Conservation (phyloP, 2,888 invertebrate genomes). For the Empis stercorea region DNA sequence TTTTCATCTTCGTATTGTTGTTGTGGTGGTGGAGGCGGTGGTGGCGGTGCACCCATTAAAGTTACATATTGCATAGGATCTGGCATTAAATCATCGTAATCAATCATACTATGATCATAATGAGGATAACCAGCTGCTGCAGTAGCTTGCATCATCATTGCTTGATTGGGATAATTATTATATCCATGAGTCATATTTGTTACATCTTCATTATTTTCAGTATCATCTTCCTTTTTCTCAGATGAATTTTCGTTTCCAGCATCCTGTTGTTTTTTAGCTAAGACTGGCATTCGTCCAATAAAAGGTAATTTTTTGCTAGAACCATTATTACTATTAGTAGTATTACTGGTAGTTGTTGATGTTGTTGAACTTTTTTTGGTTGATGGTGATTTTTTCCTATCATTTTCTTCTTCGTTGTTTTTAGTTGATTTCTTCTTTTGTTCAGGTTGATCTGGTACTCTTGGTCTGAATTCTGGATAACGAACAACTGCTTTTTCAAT, state of each 20-base stretch:
- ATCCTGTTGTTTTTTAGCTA: slow-evolving; percentile 41
- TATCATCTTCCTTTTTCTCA: slow-evolving; percentile 1
- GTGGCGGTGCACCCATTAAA: slow-evolving; percentile 31
- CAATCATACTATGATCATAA: slow-evolving; percentile 31
- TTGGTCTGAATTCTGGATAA: slow-evolving; percentile 33
- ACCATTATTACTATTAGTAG: slow-evolving; percentile 17
- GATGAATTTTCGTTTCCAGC: slow-evolving; percentile 12
- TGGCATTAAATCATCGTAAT: slow-evolving; percentile 36
- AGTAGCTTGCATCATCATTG: background rate
- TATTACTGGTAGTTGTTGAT: slow-evolving; percentile 17
- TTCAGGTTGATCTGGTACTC: slow-evolving; percentile 27
- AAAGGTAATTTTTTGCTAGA: slow-evolving; percentile 62
- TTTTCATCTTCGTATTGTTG: slow-evolving; percentile 20
- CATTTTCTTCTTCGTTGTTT: slow-evolving; percentile 18
- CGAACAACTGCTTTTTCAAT: slow-evolving; percentile 32
- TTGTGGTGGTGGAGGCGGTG: slow-evolving; percentile 31
- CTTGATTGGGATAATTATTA: background rate
- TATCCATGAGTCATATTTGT: background rate
- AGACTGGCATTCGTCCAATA: slow-evolving; percentile 74
- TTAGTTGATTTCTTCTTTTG: slow-evolving; percentile 14
- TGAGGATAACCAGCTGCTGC: slow-evolving; percentile 25
- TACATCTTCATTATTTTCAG: background rate
- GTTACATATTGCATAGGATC: slow-evolving; percentile 36
- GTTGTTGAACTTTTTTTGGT: slow-evolving; percentile 20
- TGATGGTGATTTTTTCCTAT: slow-evolving; percentile 20